Base-by-base conservation (phyloP, 2,888 invertebrate species). In the Amphipoea oculea region DNA sequence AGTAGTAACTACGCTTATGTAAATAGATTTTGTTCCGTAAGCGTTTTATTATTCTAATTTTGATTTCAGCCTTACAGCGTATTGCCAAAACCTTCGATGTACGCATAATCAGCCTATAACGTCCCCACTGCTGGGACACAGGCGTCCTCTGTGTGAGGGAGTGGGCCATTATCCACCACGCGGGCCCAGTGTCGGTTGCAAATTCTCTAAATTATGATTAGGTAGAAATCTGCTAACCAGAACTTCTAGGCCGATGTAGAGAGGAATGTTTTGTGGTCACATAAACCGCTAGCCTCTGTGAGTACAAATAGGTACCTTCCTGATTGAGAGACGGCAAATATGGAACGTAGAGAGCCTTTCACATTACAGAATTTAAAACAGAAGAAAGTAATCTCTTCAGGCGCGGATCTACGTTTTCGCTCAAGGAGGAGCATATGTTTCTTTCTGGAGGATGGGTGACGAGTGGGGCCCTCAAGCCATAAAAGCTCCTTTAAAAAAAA, bases 251-350 rank as follows among this genome's bases (percentile, higher is more conserved):
- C 17, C 36, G 12, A 6, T 63, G 20, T 67, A 45, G 20, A 62
- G 51, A 66, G 14, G 9, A 45, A 76, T 40, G n/a, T 40, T 62
- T 82, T 76, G 67, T 40, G 60, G 82, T 75, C 23, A 76, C 4
- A 40, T 36, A 74, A 75, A 76, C 83, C 76, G 67, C 67, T 45
- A 62, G 20, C 42, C 36, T 40, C 23, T 65, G 40, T 57, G 45
- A 23, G 48, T 29, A 17, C 40, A 42, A 9, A 29, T 23, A 51
- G 5, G 6, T 29, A 29, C 23, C 3, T 57, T 70, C 23, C 36
- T 70, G 17, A 57, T 70, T 40, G 17, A 17, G 5, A 17, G 14
- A 40, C 9, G 9, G 40, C 14, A n/a, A 40, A 60, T 71, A 23
- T 36, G 23, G 23, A 36, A 51, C 14, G 51, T 69, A 69, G 51